A percentile compares a stretch with the other conserved stretches of the same genome.
Conservation (phyloP, 2,797 vertebrate species). For the Eremophila alpestris region DNA sequence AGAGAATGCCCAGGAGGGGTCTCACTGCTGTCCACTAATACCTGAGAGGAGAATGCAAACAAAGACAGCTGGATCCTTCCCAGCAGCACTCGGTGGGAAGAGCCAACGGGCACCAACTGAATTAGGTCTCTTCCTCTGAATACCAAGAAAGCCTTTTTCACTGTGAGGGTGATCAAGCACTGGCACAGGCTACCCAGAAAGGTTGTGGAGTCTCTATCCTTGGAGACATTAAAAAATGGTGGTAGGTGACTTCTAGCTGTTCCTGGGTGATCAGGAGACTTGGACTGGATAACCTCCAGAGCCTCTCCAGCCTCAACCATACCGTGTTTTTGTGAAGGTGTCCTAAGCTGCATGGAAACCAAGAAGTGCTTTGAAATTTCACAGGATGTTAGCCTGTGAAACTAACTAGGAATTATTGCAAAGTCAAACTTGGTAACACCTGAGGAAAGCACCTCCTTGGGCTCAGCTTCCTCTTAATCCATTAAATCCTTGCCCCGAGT, state of each 20-base stretch:
- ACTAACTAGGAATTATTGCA: background rate
- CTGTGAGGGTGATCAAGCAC: too few relatives aligned
- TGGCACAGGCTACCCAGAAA: background rate
- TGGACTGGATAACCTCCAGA: background rate
- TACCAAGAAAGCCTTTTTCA: too few relatives aligned
- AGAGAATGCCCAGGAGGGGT: background rate
- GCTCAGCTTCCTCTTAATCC: background rate
- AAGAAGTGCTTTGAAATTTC: background rate
- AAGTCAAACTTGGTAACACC: background rate
- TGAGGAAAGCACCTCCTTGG: background rate
- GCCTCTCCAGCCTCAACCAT: background rate
- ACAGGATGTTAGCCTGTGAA: background rate
- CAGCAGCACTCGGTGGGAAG: background rate
- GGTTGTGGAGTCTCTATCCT: background rate
- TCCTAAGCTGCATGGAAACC: background rate
- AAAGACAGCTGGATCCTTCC: too few relatives aligned
- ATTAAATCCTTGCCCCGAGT: background rate
- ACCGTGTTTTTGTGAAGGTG: background rate
- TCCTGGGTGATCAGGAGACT: background rate
- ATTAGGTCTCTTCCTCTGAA: background rate
- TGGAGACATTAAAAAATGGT: background rate
- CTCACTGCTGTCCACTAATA: background rate
- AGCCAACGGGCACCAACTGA: accelerated
- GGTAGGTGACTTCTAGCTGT: background rate
- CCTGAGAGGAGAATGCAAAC: background rate